phyloP scores from a whole-genome alignment of 2,888 invertebrate genomes.

The Caradrina kadenii region DNA sequence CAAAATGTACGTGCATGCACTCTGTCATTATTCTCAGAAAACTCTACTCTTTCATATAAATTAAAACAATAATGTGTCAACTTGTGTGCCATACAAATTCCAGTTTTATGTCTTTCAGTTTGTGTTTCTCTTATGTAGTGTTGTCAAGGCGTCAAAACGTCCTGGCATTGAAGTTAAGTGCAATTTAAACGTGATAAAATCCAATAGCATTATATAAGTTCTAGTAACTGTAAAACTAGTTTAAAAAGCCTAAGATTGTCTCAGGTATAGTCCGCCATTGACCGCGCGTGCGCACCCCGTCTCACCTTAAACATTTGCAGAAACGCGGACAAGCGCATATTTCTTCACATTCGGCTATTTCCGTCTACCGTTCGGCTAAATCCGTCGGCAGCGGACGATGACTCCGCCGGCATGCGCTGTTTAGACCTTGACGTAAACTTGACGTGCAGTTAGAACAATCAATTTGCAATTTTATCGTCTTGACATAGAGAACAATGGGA shows the following conservation, averaged over 20 bases:
- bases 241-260: slow-evolving; percentile 39
- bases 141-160: neutral
- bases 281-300: slow-evolving; percentile 68
- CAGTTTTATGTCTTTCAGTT: slow-evolving; percentile 6
- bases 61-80: slow-evolving; percentile 19
- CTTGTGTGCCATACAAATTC: slow-evolving; percentile 17
- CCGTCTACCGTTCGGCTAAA: slow-evolving; percentile 85
- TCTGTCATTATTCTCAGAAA: slow-evolving; percentile 25
- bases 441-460: slow-evolving; percentile 69
- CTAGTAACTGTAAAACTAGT: slow-evolving; percentile 48
- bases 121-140: neutral
- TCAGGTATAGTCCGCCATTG: slow-evolving; percentile 73
- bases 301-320: slow-evolving; percentile 77
- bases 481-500: slow-evolving; percentile 53
- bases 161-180: slow-evolving; percentile 12
- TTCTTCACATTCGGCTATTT: slow-evolving; percentile 87
- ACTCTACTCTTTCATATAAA: slow-evolving; percentile 14
- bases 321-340: slow-evolving; percentile 81
- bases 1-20: slow-evolving; percentile 9
- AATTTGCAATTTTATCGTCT: slow-evolving; percentile 69
- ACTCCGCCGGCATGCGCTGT: slow-evolving; percentile 84
- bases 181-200: slow-evolving; percentile 16
- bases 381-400: slow-evolving; percentile 87
- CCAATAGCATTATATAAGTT: slow-evolving; percentile 34
- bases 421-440: slow-evolving; percentile 82